Percentiles rank a stretch among this genome's conserved stretches.
phyloP scores from a whole-genome alignment of 2,888 invertebrate species.

The Rhamnusium bicolor region DNA sequence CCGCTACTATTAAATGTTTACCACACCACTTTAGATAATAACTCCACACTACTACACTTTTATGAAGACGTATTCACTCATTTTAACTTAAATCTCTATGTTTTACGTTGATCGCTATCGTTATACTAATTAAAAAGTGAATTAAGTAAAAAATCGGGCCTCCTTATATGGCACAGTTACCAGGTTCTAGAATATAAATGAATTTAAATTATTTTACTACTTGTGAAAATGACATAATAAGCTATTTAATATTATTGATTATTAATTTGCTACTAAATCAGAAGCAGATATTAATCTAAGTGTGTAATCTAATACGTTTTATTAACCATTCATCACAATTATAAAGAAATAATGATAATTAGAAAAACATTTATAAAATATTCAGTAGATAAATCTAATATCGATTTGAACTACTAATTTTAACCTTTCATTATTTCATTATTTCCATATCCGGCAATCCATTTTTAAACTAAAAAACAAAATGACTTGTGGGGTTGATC shows the following conservation, averaged over 20 bases:
- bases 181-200: not conserved
- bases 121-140: slow-evolving; percentile 25
- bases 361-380: not conserved
- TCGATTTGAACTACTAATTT: too few species aligned
- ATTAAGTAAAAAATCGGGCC: slow-evolving; percentile 1
- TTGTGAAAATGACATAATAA: slow-evolving; percentile 15
- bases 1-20: slow-evolving; percentile 67
- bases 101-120: slow-evolving; percentile 45
- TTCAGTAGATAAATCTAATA: not conserved
- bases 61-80: slow-evolving; percentile 49
- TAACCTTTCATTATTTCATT: too few species aligned
- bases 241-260: slow-evolving; percentile 15
- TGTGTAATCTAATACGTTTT: slow-evolving; percentile 4
- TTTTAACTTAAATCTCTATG: slow-evolving; percentile 49
- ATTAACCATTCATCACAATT: slow-evolving; percentile 13
- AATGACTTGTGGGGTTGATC: too few species aligned
- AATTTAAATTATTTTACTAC: slow-evolving; percentile 7
- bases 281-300: not conserved
- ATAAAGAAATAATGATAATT: not conserved
- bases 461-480: too few species aligned
- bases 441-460: too few species aligned
- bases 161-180: not conserved
- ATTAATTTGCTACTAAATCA: slow-evolving; percentile 2
- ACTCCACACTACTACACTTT: slow-evolving; percentile 48
- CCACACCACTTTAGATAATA: slow-evolving; percentile 66